Evolutionary conservation across 1,140 invertebrate species (phyloP).

Genomic region (Microplitis mediator): DNA sequence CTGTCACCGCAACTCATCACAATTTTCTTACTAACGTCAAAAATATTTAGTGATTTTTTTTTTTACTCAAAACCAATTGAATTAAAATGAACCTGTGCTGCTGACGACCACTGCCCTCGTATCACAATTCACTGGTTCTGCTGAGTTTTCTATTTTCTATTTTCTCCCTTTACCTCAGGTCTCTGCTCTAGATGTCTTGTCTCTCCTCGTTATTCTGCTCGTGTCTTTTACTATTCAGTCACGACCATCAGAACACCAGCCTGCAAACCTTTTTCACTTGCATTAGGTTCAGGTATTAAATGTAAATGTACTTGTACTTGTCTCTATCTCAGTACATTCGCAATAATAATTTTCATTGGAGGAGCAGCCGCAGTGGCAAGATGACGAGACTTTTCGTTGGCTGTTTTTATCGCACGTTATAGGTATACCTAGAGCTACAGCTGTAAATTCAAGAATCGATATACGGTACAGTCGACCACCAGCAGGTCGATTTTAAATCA

Average conservation of each 20-base stretch:
- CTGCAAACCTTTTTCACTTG: neutral
- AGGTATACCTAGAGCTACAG: no score
- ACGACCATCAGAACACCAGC: neutral
- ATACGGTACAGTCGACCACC: neutral
- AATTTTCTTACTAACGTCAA: no score
- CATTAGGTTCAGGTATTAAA: no score
- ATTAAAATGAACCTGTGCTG: neutral
- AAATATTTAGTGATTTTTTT: neutral
- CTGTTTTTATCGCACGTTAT: neutral
- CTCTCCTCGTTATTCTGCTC: neutral
- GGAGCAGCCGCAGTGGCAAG: no score
- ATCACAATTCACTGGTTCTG: slow-evolving; percentile 1
- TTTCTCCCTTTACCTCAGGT: neutral
- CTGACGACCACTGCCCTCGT: slow-evolving; percentile 1
- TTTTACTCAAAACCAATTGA: neutral
- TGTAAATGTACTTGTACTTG: no score
- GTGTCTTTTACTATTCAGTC: neutral
- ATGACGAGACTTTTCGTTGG: slow-evolving; percentile 14
- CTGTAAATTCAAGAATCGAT: neutral
- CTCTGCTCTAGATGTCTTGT: neutral
- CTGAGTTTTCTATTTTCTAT: neutral
- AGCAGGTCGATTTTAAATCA: neutral
- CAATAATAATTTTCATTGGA: no score
- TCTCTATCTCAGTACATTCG: no score
- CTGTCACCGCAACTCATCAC: no score